Base-by-base conservation (phyloP, 2,888 invertebrate species). In the Agrochola litura region DNA sequence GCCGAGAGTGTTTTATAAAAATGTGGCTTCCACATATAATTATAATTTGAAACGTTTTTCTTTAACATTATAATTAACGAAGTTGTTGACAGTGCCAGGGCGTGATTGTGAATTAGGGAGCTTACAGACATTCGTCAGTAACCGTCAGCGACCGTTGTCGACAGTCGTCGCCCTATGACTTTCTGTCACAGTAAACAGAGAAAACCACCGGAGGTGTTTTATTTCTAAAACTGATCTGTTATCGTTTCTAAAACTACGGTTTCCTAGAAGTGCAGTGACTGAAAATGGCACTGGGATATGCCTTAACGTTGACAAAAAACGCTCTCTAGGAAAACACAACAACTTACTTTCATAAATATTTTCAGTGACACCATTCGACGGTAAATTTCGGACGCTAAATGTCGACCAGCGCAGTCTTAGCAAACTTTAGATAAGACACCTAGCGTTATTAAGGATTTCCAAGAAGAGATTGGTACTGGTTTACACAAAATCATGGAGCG, bases 31-130 rank as follows among this genome's bases (percentile, higher is more conserved):
- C n/a, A n/a, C 12, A 12, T 49, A 30, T 8, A 73, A n/a, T 71
- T 60, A 67, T 63, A 60, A 77, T 74, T 72, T 14, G 41, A 72
- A 68, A 72, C 56, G 41, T 74, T 81, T 86, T 86, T 81, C 68
- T 76, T 37, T 49, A 73, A 63, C 54, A 80, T 71, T 77, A 63
- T 70, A 63, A 77, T 77, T 70, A 76, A 75, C 64, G 61, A 77
- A 84, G 73, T 70, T 67, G 69, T 60, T 79, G 67, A 76, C 30
- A 76, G 67, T 76, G 68, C 49, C 70, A 67, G 46, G 49, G 73
- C 52, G 12, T 52, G 56, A 75, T 77, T 73, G 61, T 67, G 61
- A 41, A 0, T 54, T 30, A n/a, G 2, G 12, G n/a, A 37, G n/a
- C 41, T 71, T 49, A 63, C 30, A 76, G 64, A 76, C 61, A 52